Percentiles rank a stretch among this genome's conserved stretches.
Conservation (phyloP, 1,140 invertebrate species). For the Bicyclus anynana region DNA sequence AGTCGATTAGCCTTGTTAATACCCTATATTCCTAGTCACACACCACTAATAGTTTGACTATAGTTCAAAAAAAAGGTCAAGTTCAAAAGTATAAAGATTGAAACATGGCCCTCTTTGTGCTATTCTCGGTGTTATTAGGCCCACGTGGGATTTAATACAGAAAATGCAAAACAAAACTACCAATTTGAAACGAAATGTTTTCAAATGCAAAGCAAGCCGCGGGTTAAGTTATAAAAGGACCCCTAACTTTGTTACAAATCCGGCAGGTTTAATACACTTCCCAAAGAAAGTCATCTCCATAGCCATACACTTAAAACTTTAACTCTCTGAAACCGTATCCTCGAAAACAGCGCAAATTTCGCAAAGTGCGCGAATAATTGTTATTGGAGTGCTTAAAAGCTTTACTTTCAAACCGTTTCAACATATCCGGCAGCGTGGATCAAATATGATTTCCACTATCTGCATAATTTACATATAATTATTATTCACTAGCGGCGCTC, state of each 20-base stretch:
- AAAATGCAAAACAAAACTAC: too few relatives aligned
- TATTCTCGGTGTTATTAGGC: too few relatives aligned
- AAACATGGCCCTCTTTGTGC: too few relatives aligned
- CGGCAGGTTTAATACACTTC: background rate
- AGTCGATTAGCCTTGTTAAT: too few relatives aligned
- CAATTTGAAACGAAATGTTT: too few relatives aligned
- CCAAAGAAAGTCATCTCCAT: background rate
- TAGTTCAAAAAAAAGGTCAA: too few relatives aligned
- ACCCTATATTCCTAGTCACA: too few relatives aligned
- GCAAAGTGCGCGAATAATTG: background rate
- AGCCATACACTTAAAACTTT: background rate
- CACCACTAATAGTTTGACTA: too few relatives aligned
- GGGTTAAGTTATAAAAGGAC: background rate
- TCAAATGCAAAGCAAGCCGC: too few relatives aligned
- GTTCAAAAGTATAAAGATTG: too few relatives aligned
- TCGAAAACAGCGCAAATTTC: background rate
- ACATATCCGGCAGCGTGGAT: background rate
- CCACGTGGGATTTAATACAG: too few relatives aligned
- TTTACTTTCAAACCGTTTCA: background rate
- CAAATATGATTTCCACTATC: background rate
- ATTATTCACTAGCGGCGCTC: background rate
- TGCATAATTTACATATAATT: background rate
- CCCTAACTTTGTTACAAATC: background rate
- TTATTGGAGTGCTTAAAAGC: constrained; percentile 1
- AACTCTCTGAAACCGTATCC: background rate